phyloP scores from a whole-genome alignment of 2,113 vertebrate species.

The Lophius piscatorius region DNA sequence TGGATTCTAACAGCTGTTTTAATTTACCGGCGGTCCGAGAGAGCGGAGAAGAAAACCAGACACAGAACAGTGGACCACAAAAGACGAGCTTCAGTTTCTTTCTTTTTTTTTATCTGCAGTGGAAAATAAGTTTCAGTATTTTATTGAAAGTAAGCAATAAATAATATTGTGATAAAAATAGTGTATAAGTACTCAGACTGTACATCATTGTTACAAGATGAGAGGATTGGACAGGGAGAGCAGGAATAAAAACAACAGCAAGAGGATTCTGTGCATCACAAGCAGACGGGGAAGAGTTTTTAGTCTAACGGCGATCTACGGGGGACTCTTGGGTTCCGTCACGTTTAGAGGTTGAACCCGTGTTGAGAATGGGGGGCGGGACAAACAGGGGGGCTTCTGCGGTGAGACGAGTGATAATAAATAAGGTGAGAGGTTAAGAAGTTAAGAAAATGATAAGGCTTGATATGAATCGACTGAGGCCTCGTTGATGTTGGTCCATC shows the following conservation, averaged over 20 bases:
- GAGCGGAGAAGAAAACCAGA: not conserved
- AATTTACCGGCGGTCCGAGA: no score
- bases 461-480: conserved; percentile 76
- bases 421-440: conserved; percentile 69
- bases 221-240: conserved; percentile 83
- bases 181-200: conserved; percentile 95
- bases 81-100: conserved; percentile 56
- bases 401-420: conserved; percentile 67
- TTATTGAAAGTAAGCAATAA: conserved; percentile 99
- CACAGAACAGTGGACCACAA: not conserved
- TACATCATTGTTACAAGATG: conserved; percentile 96
- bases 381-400: no score
- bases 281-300: conserved; percentile 62
- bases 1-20: no score
- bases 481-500: conserved; percentile 86
- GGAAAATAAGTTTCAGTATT: conserved; percentile 95
- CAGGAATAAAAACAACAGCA: conserved; percentile 79
- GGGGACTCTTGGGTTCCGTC: conserved; percentile 59
- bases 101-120: conserved; percentile 87
- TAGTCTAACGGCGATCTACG: conserved; percentile 70
- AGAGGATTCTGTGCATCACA: conserved; percentile 84
- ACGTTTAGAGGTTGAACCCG: conserved; percentile 50
- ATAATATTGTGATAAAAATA: conserved; percentile 99
- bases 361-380: conserved; percentile 41
- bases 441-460: conserved; percentile 88